Base-by-base conservation (phyloP, 2,113 vertebrate species). In the Rhadina sibilatrix region DNA sequence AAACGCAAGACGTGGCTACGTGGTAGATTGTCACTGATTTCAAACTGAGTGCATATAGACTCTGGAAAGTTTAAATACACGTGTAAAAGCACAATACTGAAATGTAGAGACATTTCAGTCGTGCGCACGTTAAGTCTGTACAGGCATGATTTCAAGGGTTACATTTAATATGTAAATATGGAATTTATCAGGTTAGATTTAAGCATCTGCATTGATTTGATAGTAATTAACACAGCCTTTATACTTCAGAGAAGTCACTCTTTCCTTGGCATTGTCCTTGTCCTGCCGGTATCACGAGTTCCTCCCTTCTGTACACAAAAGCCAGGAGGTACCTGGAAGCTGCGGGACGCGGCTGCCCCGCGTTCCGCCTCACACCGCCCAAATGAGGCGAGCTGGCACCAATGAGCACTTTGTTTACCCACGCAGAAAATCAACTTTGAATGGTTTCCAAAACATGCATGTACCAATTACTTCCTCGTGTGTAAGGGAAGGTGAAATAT, bases 381-480 rank as follows among this genome's bases (percentile, higher is more conserved):
- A 47, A 38, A 56, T 40, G 44, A 81, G 69, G 28, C 75, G 52
- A 49, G 79, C 72, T 94, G 83, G 90, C 52, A 92, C 88, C 68
- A 90, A 47, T 42, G 56, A 94, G 74, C 91, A 46, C 64, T 82
- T 60, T 87, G 82, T 70, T 97, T 97, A 95, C 75, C 96, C 85
- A 94, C 50, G 79, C 88, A 96, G 94, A 93, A 95, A 95, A 89
- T 95, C 92, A 85, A 54, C 87, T 94, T 92, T 94, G 82, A 91
- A 98, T 90, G 93, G 88, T 90, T 87, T 95, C 94, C 93, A 96
- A 95, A 96, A 95, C 91, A 89, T 97, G 89, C 80, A 94, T 93
- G 88, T 95, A 91, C 77, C 92, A 94, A 69, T 97, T 97, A 90
- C 81, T 93, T 95, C 83, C 86, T 93, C 68, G 50, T 87, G 87